A percentile compares a stretch with the other conserved stretches of the same genome.
Evolutionary conservation across 2,797 vertebrate species (phyloP).

Genomic region (Sebastes matsubarae): DNA sequence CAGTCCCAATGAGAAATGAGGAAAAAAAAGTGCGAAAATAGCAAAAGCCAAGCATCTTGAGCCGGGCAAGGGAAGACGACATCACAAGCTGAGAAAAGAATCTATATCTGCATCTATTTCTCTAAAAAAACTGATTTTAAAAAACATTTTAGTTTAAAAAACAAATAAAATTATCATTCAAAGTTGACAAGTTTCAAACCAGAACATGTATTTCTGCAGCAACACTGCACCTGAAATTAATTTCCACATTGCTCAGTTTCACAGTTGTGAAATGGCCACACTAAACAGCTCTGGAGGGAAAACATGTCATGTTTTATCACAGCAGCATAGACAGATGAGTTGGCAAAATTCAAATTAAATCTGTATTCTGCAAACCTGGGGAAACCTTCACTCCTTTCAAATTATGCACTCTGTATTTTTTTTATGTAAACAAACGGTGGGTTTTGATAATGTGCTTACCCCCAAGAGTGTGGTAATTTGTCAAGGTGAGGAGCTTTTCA

Average conservation of each 20-base stretch:
- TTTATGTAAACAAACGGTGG: slow-evolving; percentile 63
- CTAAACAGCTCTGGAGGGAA: slow-evolving; percentile 39
- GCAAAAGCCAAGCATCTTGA: neutral
- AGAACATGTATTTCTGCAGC: neutral
- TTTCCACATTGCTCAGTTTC: slow-evolving; percentile 18
- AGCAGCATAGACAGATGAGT: slow-evolving; percentile 53
- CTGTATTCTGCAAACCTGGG: slow-evolving; percentile 49
- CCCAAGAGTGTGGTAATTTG: slow-evolving; percentile 65
- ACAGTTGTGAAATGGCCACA: slow-evolving; percentile 24
- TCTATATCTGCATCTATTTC: neutral
- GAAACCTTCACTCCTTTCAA: slow-evolving; percentile 46
- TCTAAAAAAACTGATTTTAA: neutral
- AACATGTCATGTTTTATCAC: slow-evolving; percentile 61
- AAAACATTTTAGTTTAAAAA: neutral
- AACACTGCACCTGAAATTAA: slow-evolving; percentile 35
- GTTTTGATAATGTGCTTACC: slow-evolving; percentile 54
- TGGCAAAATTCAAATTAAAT: slow-evolving; percentile 61
- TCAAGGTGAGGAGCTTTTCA: slow-evolving; percentile 62
- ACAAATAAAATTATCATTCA: neutral
- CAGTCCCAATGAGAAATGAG: neutral
- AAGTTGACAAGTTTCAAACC: slow-evolving; percentile 8
- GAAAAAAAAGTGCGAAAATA: neutral
- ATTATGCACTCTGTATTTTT: slow-evolving; percentile 50
- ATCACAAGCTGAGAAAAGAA: neutral
- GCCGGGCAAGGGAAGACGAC: neutral